These are phyloP conservation scores for Octopus bimaculoides DNA, from an alignment of 1,140 invertebrate genomes.

Conservation along the genomic window DNA sequence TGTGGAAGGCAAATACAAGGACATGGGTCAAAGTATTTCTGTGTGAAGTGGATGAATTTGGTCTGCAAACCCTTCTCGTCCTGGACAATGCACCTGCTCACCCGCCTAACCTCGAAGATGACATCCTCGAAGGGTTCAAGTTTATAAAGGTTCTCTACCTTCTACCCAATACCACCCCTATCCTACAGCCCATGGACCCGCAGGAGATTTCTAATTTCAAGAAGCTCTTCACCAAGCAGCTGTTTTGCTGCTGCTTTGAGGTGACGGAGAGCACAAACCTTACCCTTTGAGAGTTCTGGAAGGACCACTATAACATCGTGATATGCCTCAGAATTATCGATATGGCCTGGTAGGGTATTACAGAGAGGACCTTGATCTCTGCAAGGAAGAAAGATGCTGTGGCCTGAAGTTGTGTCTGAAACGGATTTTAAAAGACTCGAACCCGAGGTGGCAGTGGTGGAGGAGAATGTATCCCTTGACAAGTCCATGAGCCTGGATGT, in stretches of 20 bases:
- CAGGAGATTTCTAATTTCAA: constrained; percentile 5
- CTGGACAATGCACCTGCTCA: not conserved
- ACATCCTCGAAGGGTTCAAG: not conserved
- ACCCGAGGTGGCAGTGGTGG: not conserved
- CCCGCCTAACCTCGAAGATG: not conserved
- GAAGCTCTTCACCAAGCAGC: constrained; percentile 1
- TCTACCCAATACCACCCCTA: not conserved
- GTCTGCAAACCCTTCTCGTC: not conserved
- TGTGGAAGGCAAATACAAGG: too few species aligned
- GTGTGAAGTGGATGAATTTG: too few species aligned
- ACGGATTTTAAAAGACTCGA: not conserved
- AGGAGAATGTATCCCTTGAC: not conserved
- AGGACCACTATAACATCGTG: not conserved
- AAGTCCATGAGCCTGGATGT: not conserved
- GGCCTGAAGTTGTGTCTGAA: not conserved
- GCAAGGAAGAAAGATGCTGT: not conserved
- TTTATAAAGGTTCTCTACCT: constrained; percentile 5
- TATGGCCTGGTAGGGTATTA: not conserved
- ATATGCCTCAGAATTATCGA: constrained; percentile 7
- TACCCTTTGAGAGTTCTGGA: not conserved
- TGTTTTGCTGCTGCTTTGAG: not conserved
- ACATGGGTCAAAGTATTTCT: too few species aligned
- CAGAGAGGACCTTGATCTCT: constrained; percentile 4
- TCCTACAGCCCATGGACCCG: not conserved
- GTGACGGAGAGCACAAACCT: constrained; percentile 1